phyloP scores from a whole-genome alignment of 2,113 vertebrate genomes.

The Vicugna pacos region DNA sequence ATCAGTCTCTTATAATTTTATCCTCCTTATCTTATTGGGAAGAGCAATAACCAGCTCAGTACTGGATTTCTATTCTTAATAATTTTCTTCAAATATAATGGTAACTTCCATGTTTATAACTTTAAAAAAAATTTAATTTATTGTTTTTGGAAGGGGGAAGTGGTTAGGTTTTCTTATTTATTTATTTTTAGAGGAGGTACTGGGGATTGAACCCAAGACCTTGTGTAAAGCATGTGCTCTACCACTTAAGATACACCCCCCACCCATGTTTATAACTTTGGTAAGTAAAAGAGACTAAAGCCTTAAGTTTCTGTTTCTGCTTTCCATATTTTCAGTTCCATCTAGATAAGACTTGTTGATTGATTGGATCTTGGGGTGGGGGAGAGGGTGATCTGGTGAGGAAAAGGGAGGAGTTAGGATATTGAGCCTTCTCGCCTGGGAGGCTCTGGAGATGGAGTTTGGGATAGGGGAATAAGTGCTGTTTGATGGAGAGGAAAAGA shows the following conservation, averaged over 20 bases:
- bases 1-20: neutral
- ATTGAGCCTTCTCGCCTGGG: neutral
- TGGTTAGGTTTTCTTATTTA: too few relatives aligned
- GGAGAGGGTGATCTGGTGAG: neutral
- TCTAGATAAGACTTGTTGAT: neutral
- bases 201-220: too few relatives aligned
- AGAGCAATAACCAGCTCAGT: neutral
- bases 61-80: neutral
- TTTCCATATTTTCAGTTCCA: neutral
- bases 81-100: constrained; percentile 7
- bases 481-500: neutral
- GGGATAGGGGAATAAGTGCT: neutral
- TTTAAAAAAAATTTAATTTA: neutral
- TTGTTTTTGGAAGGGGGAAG: too few relatives aligned
- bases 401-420: neutral
- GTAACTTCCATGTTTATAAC: neutral
- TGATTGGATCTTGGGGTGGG: neutral
- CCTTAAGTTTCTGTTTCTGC: neutral
- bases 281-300: neutral
- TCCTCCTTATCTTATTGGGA: neutral
- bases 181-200: too few relatives aligned
- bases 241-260: too few relatives aligned
- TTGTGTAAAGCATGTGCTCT: too few relatives aligned
- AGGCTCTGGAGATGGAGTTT: neutral
- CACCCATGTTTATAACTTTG: neutral